These are phyloP conservation scores for Synanthedon tipuliformis DNA, from an alignment of 2,888 invertebrate species.

Conservation along the genomic window DNA sequence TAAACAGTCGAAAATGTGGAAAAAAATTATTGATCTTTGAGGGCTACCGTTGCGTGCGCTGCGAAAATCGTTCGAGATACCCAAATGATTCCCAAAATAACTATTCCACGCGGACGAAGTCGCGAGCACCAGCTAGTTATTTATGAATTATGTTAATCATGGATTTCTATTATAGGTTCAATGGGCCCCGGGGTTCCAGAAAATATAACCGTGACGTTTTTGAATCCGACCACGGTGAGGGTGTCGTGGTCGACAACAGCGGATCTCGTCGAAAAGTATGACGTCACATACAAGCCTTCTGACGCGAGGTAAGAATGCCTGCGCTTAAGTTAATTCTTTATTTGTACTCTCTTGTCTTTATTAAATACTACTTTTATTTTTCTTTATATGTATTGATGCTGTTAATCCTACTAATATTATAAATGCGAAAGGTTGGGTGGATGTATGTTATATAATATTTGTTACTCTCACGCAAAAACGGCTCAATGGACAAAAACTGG, in stretches of 20 bases:
- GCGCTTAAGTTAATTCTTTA: not conserved
- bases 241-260: slow-evolving; percentile 89
- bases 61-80: too few species aligned
- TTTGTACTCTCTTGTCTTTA: not conserved
- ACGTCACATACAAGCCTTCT: slow-evolving; percentile 90
- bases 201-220: slow-evolving; percentile 89
- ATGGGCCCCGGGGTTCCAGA: slow-evolving; percentile 83
- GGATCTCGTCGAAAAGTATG: slow-evolving; percentile 87
- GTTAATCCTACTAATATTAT: too few species aligned
- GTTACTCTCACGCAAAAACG: too few species aligned
- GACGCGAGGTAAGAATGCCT: slow-evolving; percentile 83
- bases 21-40: too few species aligned
- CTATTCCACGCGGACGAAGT: too few species aligned
- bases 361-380: not conserved
- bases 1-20: too few species aligned
- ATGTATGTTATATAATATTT: too few species aligned
- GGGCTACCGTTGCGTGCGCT: too few species aligned
- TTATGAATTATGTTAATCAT: not conserved
- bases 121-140: too few species aligned
- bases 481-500: too few species aligned
- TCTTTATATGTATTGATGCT: not conserved
- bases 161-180: slow-evolving; percentile 71
- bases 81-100: too few species aligned
- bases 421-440: too few species aligned
- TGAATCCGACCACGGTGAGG: slow-evolving; percentile 86